Conservation (phyloP, 2,797 vertebrate species). For the Sebastes steindachneri region DNA sequence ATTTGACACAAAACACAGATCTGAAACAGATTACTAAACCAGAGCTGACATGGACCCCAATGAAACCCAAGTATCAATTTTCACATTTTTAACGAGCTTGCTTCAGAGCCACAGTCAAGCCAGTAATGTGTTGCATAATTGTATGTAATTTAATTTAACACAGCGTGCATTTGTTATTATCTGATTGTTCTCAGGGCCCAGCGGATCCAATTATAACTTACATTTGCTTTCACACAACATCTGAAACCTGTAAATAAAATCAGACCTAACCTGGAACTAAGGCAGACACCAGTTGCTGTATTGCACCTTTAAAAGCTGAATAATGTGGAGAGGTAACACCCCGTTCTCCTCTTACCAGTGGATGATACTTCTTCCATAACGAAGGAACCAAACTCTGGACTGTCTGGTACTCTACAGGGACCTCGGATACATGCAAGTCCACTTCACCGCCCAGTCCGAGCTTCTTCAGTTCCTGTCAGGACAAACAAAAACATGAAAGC, state of each 20-base stretch:
- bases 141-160: not conserved
- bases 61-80: not conserved
- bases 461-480: constrained; percentile 91
- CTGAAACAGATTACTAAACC: not conserved
- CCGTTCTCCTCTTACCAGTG: constrained; percentile 83
- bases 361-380: constrained; percentile 92
- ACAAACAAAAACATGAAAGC: not conserved
- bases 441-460: constrained; percentile 90
- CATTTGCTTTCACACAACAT: not conserved
- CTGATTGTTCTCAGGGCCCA: not conserved
- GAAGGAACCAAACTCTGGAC: constrained; percentile 93
- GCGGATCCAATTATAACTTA: not conserved
- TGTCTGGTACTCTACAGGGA: constrained; percentile 94
- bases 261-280: not conserved
- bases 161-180: not conserved
- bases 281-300: not conserved
- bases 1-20: not conserved
- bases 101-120: not conserved
- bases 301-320: not conserved
- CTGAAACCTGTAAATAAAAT: not conserved
- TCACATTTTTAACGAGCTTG: not conserved
- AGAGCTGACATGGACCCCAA: not conserved
- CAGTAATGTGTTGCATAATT: not conserved
- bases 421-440: constrained; percentile 90
- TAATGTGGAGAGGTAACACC: not conserved